These are phyloP conservation scores for Hypercompe scribonia DNA, from an alignment of 2,888 invertebrate genomes.

Conservation along the genomic window DNA sequence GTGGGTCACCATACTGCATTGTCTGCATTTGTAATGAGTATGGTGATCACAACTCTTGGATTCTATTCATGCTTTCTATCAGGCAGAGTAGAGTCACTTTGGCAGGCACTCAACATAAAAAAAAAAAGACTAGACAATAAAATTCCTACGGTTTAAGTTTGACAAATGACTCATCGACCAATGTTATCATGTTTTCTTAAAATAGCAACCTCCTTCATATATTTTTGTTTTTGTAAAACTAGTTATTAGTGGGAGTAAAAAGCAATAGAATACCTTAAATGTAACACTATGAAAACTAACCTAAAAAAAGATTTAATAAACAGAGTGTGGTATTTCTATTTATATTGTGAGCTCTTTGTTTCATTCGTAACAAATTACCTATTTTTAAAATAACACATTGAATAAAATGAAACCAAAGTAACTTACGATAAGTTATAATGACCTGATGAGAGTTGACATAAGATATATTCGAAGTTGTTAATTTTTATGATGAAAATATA, in stretches of 20 bases:
- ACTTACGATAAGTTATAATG: neutral
- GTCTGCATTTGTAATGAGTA: no score
- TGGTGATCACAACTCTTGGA: no score
- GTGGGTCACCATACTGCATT: no score
- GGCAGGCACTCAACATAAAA: no score
- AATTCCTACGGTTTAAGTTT: neutral
- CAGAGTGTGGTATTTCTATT: neutral
- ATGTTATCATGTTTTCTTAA: neutral
- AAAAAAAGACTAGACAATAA: no score
- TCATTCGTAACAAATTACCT: neutral
- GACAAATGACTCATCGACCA: neutral
- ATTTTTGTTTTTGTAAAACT: neutral
- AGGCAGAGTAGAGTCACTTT: no score
- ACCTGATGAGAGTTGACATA: neutral
- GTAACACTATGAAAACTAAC: neutral
- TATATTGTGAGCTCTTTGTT: neutral
- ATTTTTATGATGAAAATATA: neutral
- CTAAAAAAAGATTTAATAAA: neutral
- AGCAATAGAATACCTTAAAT: neutral
- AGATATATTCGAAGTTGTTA: neutral
- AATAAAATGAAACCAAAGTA: neutral
- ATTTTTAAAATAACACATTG: neutral
- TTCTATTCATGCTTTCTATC: no score
- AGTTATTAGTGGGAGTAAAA: neutral
- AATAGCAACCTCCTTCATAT: neutral